phyloP scores from a whole-genome alignment of 2,797 vertebrate genomes.

The Clarias platycephalus region DNA sequence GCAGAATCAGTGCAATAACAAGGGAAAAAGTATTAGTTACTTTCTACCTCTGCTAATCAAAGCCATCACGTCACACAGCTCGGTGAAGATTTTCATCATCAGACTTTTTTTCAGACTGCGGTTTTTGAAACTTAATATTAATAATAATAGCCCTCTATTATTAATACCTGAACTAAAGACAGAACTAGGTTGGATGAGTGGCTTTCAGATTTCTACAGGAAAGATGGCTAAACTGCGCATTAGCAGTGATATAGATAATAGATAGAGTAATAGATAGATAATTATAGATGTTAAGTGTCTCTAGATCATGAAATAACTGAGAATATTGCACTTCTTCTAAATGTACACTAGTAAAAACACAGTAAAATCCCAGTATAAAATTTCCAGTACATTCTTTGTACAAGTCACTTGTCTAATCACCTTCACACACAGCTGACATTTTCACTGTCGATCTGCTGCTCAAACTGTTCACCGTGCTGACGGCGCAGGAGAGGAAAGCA shows the following conservation, averaged over 20 bases:
- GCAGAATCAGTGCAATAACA: too few relatives aligned
- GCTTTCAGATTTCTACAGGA: neutral
- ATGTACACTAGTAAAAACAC: neutral
- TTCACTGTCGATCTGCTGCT: slow-evolving; percentile 4
- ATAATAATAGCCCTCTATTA: neutral
- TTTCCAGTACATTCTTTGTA: neutral
- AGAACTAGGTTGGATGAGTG: neutral
- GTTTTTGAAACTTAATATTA: neutral
- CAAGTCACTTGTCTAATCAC: neutral
- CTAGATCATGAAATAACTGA: neutral
- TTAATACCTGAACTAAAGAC: neutral
- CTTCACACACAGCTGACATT: neutral
- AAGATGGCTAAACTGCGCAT: neutral
- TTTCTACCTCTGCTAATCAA: too few relatives aligned
- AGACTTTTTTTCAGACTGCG: neutral
- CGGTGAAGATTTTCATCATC: neutral
- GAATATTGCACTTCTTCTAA: neutral
- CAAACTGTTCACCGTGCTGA: neutral
- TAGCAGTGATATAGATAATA: too few relatives aligned
- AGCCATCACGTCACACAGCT: neutral
- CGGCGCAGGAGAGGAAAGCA: neutral
- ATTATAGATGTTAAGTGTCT: too few relatives aligned
- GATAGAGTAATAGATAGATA: too few relatives aligned
- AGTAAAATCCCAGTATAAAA: neutral
- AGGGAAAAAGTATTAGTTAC: too few relatives aligned